These are phyloP conservation scores for Dinomys branickii DNA, from an alignment of 2,113 vertebrate genomes.

Conservation along the genomic window DNA sequence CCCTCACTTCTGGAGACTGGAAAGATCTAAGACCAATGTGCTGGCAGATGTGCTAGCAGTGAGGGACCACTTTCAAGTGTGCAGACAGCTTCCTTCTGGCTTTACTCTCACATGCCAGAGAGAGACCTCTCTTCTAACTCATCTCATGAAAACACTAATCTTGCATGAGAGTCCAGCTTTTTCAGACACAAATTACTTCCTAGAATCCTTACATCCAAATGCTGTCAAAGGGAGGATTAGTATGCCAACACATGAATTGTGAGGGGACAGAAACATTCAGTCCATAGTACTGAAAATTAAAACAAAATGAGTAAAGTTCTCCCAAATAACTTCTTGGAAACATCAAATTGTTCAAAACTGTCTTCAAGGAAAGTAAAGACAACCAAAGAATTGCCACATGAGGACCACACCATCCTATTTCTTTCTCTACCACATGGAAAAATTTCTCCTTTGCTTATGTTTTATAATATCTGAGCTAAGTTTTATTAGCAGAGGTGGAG, in stretches of 20 bases:
- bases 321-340: neutral
- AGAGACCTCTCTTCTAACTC: neutral
- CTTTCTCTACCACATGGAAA: neutral
- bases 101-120: neutral
- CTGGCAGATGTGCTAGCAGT: neutral
- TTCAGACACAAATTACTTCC: neutral
- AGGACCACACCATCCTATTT: neutral
- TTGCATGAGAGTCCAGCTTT: neutral
- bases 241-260: neutral
- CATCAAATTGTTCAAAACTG: neutral
- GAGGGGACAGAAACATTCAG: neutral
- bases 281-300: neutral
- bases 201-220: neutral
- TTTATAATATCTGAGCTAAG: neutral
- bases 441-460: neutral
- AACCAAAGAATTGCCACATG: neutral
- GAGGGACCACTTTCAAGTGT: neutral
- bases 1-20: neutral
- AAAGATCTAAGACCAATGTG: neutral
- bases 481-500: neutral
- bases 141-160: neutral
- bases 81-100: neutral
- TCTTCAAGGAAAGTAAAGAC: neutral
- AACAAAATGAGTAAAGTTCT: neutral
- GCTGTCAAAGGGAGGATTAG: neutral